Evolutionary conservation across 2,888 invertebrate genomes (phyloP).

Genomic region (Cabera pusaria): DNA sequence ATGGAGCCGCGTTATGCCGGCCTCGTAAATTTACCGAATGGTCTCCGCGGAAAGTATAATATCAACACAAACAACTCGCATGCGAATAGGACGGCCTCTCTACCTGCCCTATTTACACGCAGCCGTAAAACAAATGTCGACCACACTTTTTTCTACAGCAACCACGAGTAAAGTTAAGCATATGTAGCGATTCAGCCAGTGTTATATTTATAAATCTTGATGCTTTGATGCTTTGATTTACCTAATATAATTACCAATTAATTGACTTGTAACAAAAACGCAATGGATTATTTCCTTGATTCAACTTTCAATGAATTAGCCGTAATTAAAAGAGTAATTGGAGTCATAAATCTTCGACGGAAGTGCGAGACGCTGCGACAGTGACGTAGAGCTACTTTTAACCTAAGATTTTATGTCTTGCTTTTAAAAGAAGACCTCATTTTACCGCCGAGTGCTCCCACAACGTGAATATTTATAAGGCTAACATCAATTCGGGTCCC

Average conservation of each 20-base stretch:
- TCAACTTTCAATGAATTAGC: slow-evolving; percentile 7
- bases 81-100: slow-evolving; percentile 36
- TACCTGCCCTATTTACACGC: slow-evolving; percentile 37
- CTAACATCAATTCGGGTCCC: slow-evolving; percentile 36
- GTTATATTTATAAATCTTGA: no score
- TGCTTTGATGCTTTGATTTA: no score
- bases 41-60: slow-evolving; percentile 28
- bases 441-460: slow-evolving; percentile 47
- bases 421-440: slow-evolving; percentile 43
- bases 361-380: slow-evolving; percentile 30
- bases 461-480: slow-evolving; percentile 66
- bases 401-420: slow-evolving; percentile 40
- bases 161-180: slow-evolving; percentile 6
- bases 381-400: slow-evolving; percentile 36
- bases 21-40: slow-evolving; percentile 29
- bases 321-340: slow-evolving; percentile 22
- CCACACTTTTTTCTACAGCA: slow-evolving; percentile 21
- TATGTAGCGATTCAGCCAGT: no score
- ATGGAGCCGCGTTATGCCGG: slow-evolving; percentile 32
- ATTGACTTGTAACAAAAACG: no score
- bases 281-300: background rate
- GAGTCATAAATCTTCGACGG: slow-evolving; percentile 27
- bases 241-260: no score
- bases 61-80: slow-evolving; percentile 27
- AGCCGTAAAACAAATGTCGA: slow-evolving; percentile 34